Evolutionary conservation across 2,797 vertebrate genomes (phyloP).

Genomic region (Mionectes olivaceus): DNA sequence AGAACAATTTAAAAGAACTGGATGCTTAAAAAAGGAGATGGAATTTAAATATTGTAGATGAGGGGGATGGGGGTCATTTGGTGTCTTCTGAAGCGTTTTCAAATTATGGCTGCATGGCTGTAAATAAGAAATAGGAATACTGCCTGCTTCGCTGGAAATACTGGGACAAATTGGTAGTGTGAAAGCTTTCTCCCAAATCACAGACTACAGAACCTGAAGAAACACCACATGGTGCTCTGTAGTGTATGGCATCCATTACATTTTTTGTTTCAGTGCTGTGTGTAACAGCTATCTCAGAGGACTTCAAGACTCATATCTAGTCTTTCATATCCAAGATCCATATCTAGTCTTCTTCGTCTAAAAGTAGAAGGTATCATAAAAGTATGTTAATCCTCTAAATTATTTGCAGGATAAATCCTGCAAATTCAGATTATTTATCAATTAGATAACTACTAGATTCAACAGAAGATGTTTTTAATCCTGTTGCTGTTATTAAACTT

Average conservation of each 20-base stretch:
- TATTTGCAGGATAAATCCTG: not conserved
- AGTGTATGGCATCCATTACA: not conserved
- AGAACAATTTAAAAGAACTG: slow-evolving; percentile 9
- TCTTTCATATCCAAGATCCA: not conserved
- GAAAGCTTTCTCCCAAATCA: not conserved
- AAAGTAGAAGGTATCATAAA: not conserved
- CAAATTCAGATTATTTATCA: too few relatives aligned
- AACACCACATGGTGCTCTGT: not conserved
- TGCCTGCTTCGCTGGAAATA: not conserved
- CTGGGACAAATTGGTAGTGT: not conserved
- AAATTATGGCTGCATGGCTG: not conserved
- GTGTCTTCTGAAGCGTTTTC: not conserved
- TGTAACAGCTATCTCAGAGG: not conserved
- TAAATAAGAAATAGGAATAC: not conserved
- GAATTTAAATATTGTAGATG: not conserved
- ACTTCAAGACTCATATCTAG: not conserved
- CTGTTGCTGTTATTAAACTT: not conserved
- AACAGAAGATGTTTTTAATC: not conserved
- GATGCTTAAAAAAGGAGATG: not conserved
- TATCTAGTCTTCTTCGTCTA: not conserved
- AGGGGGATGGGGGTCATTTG: not conserved
- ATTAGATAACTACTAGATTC: not conserved
- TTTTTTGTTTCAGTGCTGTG: not conserved
- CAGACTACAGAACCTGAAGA: not conserved
- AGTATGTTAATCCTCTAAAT: not conserved